Conservation (phyloP, 2,888 invertebrate genomes). For the Cerastis leucographa region DNA sequence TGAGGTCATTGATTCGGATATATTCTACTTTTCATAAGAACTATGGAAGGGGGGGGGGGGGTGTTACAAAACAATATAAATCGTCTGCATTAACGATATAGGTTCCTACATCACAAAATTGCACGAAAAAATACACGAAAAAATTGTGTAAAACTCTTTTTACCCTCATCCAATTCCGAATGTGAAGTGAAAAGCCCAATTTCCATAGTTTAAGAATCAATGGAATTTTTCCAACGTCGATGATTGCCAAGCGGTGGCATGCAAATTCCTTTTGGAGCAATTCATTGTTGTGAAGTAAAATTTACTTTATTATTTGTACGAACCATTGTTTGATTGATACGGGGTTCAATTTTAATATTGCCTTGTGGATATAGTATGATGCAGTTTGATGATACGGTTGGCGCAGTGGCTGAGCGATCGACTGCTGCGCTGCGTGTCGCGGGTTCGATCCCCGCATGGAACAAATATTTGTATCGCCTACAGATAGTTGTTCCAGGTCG, state of each 20-base stretch:
- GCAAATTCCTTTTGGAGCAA: constrained; percentile 53
- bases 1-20: background rate
- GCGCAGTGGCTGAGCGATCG: too few species aligned
- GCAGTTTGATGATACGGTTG: too few species aligned
- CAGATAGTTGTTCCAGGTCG: too few species aligned
- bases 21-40: background rate
- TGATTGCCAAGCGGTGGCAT: constrained; percentile 58
- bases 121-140: background rate
- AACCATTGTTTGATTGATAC: constrained; percentile 29
- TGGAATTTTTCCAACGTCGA: constrained; percentile 47
- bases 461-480: too few species aligned
- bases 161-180: constrained; percentile 38
- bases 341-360: background rate
- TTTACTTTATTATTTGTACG: constrained; percentile 39
- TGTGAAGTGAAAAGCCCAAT: constrained; percentile 54
- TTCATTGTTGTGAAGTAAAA: constrained; percentile 40
- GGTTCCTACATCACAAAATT: background rate
- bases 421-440: too few species aligned
- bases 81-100: background rate
- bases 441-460: too few species aligned
- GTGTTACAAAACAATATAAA: background rate
- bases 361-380: too few species aligned
- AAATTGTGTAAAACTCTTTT: constrained; percentile 28
- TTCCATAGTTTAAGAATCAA: constrained; percentile 63
- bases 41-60: background rate